A percentile compares a stretch with the other conserved stretches of the same genome.
phyloP scores from a whole-genome alignment of 2,113 vertebrate species.

The Numenius arquata region DNA sequence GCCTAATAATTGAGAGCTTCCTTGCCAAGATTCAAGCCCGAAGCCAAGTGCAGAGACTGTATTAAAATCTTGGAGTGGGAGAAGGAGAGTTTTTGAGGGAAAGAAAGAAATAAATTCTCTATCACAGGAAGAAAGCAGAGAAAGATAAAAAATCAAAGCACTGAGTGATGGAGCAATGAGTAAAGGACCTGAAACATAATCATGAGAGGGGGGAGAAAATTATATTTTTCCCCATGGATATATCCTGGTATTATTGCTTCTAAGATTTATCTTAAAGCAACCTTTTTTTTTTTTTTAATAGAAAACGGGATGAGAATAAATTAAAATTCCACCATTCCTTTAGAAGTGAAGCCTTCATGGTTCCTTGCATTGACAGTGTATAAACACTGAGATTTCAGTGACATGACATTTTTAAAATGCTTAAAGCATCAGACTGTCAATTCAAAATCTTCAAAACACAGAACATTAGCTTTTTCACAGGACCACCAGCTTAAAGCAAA shows the following conservation, averaged over 20 bases:
- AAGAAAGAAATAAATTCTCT: background rate
- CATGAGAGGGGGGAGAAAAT: background rate
- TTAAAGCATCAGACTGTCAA: background rate
- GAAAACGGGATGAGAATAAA: background rate
- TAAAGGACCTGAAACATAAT: background rate
- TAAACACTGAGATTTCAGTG: background rate
- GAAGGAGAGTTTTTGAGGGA: background rate
- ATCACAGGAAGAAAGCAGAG: background rate
- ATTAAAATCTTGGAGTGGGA: background rate
- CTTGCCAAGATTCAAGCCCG: background rate
- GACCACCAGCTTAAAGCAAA: background rate
- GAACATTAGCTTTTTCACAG: background rate
- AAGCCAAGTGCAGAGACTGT: background rate
- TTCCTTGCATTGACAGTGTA: background rate
- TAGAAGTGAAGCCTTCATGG: background rate
- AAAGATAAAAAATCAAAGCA: background rate
- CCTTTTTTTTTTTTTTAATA: background rate
- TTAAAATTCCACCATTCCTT: background rate
- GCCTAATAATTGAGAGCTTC: background rate
- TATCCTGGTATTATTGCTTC: background rate
- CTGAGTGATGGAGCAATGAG: background rate
- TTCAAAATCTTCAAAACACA: background rate
- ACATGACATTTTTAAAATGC: background rate
- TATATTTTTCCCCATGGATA: background rate
- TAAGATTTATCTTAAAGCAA: background rate